Percentiles rank a stretch among this genome's conserved stretches.
Conservation (phyloP, 2,113 vertebrate species). For the Brachypteracias leptosomus region DNA sequence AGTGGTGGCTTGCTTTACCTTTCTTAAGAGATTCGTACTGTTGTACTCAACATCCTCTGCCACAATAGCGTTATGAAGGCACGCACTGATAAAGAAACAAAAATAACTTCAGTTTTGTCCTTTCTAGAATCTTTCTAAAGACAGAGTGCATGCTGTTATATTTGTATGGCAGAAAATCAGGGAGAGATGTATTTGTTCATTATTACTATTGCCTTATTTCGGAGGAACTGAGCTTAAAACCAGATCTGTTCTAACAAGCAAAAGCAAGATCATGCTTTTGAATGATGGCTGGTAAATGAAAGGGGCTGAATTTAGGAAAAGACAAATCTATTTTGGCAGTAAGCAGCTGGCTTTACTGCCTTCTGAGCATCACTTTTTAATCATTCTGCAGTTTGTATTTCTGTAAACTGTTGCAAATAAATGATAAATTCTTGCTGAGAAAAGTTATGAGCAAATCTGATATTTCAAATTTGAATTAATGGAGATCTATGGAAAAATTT, state of each 20-base stretch:
- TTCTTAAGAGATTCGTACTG: neutral
- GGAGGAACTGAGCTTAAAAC: slow-evolving; percentile 7
- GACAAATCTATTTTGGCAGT: neutral
- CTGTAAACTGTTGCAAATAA: neutral
- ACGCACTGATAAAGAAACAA: neutral
- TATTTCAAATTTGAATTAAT: neutral
- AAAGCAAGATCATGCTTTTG: neutral
- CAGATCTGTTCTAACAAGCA: slow-evolving; percentile 10
- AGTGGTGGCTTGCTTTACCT: neutral
- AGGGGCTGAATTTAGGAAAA: neutral
- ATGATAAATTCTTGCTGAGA: neutral
- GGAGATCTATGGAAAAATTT: neutral
- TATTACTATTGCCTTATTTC: slow-evolving; percentile 3
- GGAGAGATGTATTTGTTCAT: neutral
- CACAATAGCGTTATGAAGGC: neutral
- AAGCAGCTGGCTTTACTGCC: neutral
- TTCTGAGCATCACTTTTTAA: neutral
- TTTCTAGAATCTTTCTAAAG: neutral
- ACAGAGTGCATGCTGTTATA: neutral
- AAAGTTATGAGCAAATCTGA: neutral
- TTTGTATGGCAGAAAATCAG: neutral
- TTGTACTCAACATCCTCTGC: neutral
- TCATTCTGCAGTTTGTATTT: neutral
- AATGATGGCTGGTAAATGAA: slow-evolving; percentile 2
- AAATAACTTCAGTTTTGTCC: neutral